Base-by-base conservation (phyloP, 2,888 invertebrate species). In the Cephus sareptanus region DNA sequence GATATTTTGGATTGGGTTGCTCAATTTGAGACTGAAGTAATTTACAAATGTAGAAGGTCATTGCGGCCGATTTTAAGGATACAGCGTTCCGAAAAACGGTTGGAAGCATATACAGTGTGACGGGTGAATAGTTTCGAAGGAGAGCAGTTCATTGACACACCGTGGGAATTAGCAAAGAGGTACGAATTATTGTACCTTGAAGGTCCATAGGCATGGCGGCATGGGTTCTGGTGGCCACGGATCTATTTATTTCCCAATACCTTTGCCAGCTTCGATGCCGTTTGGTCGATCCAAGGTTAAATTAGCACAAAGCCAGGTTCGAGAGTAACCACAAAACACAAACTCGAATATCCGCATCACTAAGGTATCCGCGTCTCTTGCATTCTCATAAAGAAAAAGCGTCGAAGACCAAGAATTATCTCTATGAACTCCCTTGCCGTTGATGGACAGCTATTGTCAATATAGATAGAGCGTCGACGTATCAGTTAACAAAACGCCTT, bases 131-230 rank as follows among this genome's bases (percentile, higher is more conserved):
- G 23, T 23, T 56, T 56, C 56, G 56, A 79, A 70, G 33, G 56
- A 81, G 78, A 81, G 79, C 75, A 76, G 73, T 75, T 75, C 79
- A 68, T 75, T 75, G 75, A 79, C 75, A 79, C 79, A 79, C 79
- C 77, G 81, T 80, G 76, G 75, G 76, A 76, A 81, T 81, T 81
- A 81, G 75, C 80, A 76, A 74, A 70, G 23, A 76, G 75, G 70
- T 75, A 80, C 75, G 76, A 78, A 79, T 80, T 79, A 79, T 81
- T 77, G 75, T 79, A 71, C 71, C 71, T 71, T 71, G 71, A 71
- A 71, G 71, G 71, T 71, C 34, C 71, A 12, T 2, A 9, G 1
- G 4, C 3, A 35, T 35, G 35, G 35, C 40, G 15, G 33, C 30
- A 70, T 31, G 9, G 31, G 13, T 71, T 23, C 34, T 15, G 11